Percentiles rank a stretch among this genome's conserved stretches.
phyloP scores from a whole-genome alignment of 1,140 invertebrate species.

The Stratiolaelaps scimitus region DNA sequence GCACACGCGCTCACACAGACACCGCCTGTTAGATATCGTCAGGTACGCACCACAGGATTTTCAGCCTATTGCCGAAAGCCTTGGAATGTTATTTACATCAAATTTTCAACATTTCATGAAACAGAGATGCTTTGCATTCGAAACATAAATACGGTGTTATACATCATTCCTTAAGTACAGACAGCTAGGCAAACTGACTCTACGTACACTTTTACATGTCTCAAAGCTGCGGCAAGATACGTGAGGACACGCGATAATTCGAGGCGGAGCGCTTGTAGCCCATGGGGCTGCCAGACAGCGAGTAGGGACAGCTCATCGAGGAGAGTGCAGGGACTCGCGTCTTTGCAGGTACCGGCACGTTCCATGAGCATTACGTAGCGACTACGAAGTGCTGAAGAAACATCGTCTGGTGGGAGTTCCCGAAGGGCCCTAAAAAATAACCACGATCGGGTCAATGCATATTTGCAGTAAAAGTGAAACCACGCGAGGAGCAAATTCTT shows the following conservation, averaged over 20 bases:
- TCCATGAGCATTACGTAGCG: neutral
- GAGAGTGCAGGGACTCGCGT: neutral
- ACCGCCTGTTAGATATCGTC: too few relatives aligned
- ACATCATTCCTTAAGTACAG: neutral
- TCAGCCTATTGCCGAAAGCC: too few relatives aligned
- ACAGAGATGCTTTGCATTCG: too few relatives aligned
- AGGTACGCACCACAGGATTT: too few relatives aligned
- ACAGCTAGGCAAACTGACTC: neutral
- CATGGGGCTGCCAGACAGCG: constrained; percentile 14
- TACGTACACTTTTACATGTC: neutral
- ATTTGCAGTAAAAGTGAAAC: too few relatives aligned
- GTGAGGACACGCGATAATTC: neutral
- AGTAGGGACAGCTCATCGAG: neutral
- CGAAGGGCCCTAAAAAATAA: constrained; percentile 12
- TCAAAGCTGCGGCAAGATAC: neutral
- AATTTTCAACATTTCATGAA: too few relatives aligned
- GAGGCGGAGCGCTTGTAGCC: neutral
- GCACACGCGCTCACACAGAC: too few relatives aligned
- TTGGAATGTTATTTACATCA: too few relatives aligned
- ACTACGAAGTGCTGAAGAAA: neutral
- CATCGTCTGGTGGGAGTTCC: neutral
- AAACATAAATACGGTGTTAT: neutral
- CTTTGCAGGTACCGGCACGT: neutral
- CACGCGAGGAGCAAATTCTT: too few relatives aligned
- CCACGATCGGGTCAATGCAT: too few relatives aligned